These are phyloP conservation scores for Lithosia quadra DNA, from an alignment of 2,888 invertebrate species.

Conservation along the genomic window DNA sequence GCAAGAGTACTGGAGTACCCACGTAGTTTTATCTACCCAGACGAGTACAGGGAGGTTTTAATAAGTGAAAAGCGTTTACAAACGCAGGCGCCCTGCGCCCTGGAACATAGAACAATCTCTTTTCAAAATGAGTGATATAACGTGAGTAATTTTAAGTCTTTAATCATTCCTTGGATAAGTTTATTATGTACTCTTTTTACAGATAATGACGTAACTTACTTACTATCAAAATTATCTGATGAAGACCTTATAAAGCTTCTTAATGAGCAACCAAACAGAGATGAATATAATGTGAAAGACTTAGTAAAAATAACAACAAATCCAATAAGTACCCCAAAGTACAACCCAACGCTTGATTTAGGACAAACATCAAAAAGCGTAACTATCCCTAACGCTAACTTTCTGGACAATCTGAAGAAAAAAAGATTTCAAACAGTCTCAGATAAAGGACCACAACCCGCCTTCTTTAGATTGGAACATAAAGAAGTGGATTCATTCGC, in stretches of 20 bases:
- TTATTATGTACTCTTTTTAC: constrained; percentile 23
- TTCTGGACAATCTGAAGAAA: constrained; percentile 38
- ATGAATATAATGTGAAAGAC: constrained; percentile 69
- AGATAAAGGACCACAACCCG: constrained; percentile 46
- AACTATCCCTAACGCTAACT: constrained; percentile 25
- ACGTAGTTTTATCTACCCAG: no score
- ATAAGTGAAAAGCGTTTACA: no score
- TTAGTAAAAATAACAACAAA: constrained; percentile 61
- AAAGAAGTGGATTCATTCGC: constrained; percentile 66
- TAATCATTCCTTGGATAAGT: no score
- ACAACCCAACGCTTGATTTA: constrained; percentile 23
- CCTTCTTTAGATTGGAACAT: constrained; percentile 71
- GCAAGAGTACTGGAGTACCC: no score
- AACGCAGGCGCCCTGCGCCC: no score
- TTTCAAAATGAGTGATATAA: no score
- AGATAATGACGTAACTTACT: constrained; percentile 72
- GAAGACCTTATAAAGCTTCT: constrained; percentile 72
- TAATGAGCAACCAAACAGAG: constrained; percentile 68
- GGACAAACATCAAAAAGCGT: constrained; percentile 22
- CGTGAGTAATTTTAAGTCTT: background rate
- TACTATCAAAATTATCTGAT: constrained; percentile 77
- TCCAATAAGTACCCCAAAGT: constrained; percentile 37
- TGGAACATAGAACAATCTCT: no score
- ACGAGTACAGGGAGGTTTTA: no score
- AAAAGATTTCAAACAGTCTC: constrained; percentile 46